Base-by-base conservation (phyloP, 2,113 vertebrate genomes). In the Zapus hudsonius region DNA sequence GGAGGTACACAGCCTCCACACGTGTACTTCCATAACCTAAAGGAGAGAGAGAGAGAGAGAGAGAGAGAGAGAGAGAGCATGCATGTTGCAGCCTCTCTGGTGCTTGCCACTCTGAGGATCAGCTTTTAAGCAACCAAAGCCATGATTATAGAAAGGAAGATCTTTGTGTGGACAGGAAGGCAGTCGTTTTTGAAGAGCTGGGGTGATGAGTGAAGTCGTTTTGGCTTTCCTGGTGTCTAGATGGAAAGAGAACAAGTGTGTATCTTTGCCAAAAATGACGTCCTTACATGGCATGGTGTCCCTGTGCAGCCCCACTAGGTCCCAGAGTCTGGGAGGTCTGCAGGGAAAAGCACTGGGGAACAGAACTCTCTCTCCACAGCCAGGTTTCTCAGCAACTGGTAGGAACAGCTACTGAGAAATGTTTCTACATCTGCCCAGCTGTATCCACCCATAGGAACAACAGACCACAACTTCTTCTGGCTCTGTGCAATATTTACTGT, bases 161-260 rank as follows among this genome's bases (percentile, higher is more conserved):
- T 82, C 94, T 95, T 94, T 97, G 81, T 97, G 95, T 90, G 92
- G 87, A 95, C 95, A 96, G 82, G 67, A 95, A 89, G 74, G 76
- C 83, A 90, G 90, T 95, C 36, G 74, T 97, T 94, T 97, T 84
- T 96, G 96, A 92, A 96, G 97, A 97, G 97, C 83, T 96, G 95
- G 97, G 97, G 97, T 95, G 96, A 97, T 98, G 98, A 98, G 97
- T 98, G 98, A 98, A 98, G 97, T 97, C 97, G 64, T 95, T 97
- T 96, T 96, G 98, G 97, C 97, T 98, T 97, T 98, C 98, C 97
- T 97, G 97, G 97, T 95, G 98, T 98, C 98, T 98, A 98, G 98
- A 98, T 98, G 98, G 97, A 98, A 97, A 97, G 98, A 98, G 98
- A 99, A 98, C 98, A 99, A 98, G 98, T 98, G 98, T 98, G 98